phyloP scores from a whole-genome alignment of 2,113 vertebrate species.

The Origma solitaria region DNA sequence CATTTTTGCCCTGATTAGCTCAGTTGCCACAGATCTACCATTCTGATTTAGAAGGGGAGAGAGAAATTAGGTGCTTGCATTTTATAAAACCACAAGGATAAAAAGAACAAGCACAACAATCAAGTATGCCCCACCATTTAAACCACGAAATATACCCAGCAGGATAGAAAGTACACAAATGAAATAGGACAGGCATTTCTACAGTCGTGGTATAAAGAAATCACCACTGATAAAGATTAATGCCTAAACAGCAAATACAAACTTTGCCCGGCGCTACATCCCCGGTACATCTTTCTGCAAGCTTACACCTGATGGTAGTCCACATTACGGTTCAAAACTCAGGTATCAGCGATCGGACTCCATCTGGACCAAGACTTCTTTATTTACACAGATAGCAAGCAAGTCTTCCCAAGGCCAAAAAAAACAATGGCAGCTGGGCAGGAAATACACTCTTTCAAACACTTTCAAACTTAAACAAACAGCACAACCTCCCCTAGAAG shows the following conservation, averaged over 20 bases:
- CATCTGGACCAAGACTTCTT: not conserved
- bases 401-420: not conserved
- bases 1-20: not conserved
- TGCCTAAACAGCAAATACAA: not conserved
- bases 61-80: not conserved
- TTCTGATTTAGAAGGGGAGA: not conserved
- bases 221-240: not conserved
- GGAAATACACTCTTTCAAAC: not conserved
- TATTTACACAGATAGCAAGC: not conserved
- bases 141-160: not conserved
- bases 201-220: accelerated
- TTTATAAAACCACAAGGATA: not conserved
- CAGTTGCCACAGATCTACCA: not conserved
- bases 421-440: not conserved
- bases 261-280: not conserved
- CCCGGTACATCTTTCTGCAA: not conserved
- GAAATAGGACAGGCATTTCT: not conserved
- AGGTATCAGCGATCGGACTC: not conserved
- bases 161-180: not conserved
- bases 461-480: not conserved
- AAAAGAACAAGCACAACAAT: not conserved
- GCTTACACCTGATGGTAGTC: not conserved
- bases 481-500: not conserved
- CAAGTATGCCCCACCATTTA: not conserved
- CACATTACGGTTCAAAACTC: not conserved